Conservation (phyloP, 2,797 vertebrate species). For the Bradypodion pumilum region DNA sequence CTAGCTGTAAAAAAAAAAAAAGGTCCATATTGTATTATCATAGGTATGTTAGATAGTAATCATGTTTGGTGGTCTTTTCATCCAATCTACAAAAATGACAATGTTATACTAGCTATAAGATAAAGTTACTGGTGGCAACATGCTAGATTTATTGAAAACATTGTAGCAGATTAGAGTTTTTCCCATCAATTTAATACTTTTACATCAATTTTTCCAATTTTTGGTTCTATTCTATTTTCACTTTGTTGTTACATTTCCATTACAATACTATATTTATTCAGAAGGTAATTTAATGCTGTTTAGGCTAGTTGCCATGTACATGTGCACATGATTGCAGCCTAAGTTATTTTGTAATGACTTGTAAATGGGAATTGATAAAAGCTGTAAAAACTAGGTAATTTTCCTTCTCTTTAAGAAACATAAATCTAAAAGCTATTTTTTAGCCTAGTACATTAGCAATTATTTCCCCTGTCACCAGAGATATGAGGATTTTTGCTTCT, state of each 20-base stretch:
- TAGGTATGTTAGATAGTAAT: background rate
- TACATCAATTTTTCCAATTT: background rate
- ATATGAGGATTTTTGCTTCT: slow-evolving; percentile 60
- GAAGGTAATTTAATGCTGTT: background rate
- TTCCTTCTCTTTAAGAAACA: background rate
- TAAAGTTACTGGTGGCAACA: background rate
- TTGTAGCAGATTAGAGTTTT: background rate
- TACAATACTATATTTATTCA: background rate
- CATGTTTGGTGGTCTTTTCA: slow-evolving; percentile 11
- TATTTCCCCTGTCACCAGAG: slow-evolving; percentile 12
- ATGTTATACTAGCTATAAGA: background rate
- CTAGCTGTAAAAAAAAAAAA: slow-evolving; percentile 17
- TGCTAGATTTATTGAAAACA: no score
- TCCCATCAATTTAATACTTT: background rate
- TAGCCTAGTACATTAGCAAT: slow-evolving; percentile 40
- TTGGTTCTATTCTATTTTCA: background rate
- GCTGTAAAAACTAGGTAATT: background rate
- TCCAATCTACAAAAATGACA: background rate
- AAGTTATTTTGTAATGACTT: background rate
- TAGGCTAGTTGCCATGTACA: background rate
- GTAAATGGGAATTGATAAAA: background rate
- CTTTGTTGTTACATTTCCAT: background rate
- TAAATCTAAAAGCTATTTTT: background rate
- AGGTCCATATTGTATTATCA: slow-evolving; percentile 8
- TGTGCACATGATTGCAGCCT: background rate